Conservation (phyloP, 2,888 invertebrate species). For the Cheiracanthium punctorium region DNA sequence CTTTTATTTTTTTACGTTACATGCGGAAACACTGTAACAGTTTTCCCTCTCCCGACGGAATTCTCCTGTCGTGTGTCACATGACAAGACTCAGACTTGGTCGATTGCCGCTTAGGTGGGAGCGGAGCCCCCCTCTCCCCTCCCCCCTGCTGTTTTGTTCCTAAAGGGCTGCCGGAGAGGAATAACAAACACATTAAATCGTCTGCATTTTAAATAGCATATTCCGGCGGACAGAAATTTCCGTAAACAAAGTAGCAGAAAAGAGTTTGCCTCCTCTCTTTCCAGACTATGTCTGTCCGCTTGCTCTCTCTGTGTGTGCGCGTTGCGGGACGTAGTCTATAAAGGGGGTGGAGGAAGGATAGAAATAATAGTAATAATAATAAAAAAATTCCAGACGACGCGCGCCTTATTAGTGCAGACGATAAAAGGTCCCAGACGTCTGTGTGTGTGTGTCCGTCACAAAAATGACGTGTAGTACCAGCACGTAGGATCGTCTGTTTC, state of each 20-base stretch:
- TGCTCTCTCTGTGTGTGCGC: neutral
- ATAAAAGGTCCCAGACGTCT: constrained; percentile 64
- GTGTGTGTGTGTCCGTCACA: constrained; percentile 18
- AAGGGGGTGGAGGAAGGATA: neutral
- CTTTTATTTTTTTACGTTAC: neutral
- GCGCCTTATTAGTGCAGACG: constrained; percentile 45
- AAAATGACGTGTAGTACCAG: neutral
- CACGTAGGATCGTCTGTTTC: too few relatives aligned
- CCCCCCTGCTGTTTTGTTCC: neutral
- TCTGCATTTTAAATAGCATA: constrained; percentile 10
- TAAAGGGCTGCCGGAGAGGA: neutral
- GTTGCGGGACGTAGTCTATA: neutral
- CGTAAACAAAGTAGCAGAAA: constrained; percentile 54
- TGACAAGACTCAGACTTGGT: neutral
- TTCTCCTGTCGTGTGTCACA: neutral
- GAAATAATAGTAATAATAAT: too few relatives aligned
- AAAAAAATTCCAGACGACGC: constrained; percentile 51
- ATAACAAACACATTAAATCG: constrained; percentile 16
- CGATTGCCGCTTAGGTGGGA: constrained; percentile 10
- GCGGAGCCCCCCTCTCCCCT: neutral
- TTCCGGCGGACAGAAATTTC: constrained; percentile 21
- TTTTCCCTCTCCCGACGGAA: neutral
- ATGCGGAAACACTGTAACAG: neutral
- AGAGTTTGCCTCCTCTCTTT: too few relatives aligned
- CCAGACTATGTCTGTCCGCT: constrained; percentile 37